Percentiles rank a stretch among this genome's conserved stretches.
phyloP scores from a whole-genome alignment of 1,140 invertebrate species.

The Olivierus martensii region DNA sequence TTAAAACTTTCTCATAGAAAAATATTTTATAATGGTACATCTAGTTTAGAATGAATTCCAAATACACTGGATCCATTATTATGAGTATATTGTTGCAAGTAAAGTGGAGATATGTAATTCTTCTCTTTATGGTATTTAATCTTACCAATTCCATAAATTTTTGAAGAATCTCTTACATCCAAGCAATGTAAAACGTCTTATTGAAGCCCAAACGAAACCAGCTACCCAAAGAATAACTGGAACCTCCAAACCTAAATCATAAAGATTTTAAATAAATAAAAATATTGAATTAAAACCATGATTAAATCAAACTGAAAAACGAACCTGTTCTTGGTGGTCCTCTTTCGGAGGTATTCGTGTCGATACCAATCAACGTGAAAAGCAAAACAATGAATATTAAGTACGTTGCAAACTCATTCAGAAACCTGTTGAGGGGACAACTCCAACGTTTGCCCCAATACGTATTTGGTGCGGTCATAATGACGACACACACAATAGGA shows the following conservation, averaged over 20 bases:
- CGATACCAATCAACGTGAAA: constrained; percentile 39
- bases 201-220: constrained; percentile 4
- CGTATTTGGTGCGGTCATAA: constrained; percentile 32
- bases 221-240: constrained; percentile 2
- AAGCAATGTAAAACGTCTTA: not conserved
- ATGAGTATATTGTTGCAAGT: too few species aligned
- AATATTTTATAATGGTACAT: too few species aligned
- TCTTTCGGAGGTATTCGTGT: constrained; percentile 23
- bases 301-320: not conserved
- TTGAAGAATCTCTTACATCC: constrained; percentile 5
- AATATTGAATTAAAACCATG: not conserved
- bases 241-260: constrained; percentile 31
- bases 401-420: constrained; percentile 44
- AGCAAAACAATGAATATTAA: constrained; percentile 44
- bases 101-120: too few species aligned
- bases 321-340: constrained; percentile 37
- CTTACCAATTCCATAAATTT: constrained; percentile 10
- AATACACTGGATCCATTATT: too few species aligned
- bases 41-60: too few species aligned
- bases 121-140: too few species aligned
- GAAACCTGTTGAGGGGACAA: constrained; percentile 4
- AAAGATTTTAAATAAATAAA: constrained; percentile 7
- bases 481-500: constrained; percentile 1
- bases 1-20: too few species aligned
- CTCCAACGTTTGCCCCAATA: constrained; percentile 39